Evolutionary conservation across 2,113 vertebrate genomes (phyloP), one percentile per base, ranked within the genome.

Genomic region (Propithecus coquereli): DNA sequence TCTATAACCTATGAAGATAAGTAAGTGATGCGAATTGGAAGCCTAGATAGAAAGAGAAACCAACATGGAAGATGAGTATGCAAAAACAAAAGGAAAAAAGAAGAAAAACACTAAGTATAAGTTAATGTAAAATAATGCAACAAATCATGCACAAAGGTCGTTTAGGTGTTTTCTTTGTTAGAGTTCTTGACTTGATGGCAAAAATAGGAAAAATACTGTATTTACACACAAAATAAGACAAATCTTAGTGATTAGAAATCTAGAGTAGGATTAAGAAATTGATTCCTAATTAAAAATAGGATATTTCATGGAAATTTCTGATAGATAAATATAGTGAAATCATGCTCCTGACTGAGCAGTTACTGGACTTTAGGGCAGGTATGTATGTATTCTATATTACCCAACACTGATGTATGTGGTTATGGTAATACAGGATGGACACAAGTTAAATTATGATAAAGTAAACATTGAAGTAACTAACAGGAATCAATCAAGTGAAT

Each of bases 1-100:
- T 93, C 71, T 91, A 57, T 63, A 54, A 61, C 18, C 90, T 79
- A 70, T 71, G 71, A 92, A 97, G 74, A 88, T 80, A 82, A 88
- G 43, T 68, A 71, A 92, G 73, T 45, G 17, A 12, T 66, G 32
- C 87, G 66, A 74, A 61, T 45, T 83, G 16, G 27, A 76, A 91
- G 37, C 8, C 27, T 66, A 54, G 22, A 57, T 6, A 59, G 45
- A 54, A 94, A 91, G 54, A 74, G 47, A 80, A 96, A 95, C 16
- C 40, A 61, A 94, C 83, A 40, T n/a, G 90, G 34, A 81, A 86
- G 20, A 80, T 13, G 1, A 14, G 23, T 54, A 73, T n/a, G 14
- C 11, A 52, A 8, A 82, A 71, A 91, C 14, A 22, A 6, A 40
- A 30, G 34, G 1, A 37, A 32, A 47, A 32, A n/a, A 30, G 59